phyloP scores from a whole-genome alignment of 2,113 vertebrate genomes.

The Corythaixoides concolor region DNA sequence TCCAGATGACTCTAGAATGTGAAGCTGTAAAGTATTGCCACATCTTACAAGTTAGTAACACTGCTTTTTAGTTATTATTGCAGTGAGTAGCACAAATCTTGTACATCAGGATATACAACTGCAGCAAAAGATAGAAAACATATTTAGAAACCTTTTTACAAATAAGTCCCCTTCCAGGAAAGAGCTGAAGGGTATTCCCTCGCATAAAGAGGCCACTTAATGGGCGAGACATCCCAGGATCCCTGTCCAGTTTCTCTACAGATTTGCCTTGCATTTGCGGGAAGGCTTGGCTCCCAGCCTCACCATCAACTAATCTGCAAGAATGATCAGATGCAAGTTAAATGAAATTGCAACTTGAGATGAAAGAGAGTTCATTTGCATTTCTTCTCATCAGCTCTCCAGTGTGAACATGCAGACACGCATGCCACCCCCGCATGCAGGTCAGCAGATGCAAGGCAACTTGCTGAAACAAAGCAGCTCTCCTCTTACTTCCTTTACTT shows the following conservation, averaged over 20 bases:
- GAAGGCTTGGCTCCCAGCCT: not conserved
- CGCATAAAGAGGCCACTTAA: not conserved
- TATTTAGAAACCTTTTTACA: not conserved
- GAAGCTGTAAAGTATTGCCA: not conserved
- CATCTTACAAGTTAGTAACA: not conserved
- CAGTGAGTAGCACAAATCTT: not conserved
- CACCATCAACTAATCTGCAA: not conserved
- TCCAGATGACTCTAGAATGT: not conserved
- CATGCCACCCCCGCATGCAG: not conserved
- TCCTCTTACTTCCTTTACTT: not conserved
- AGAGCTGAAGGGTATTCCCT: not conserved
- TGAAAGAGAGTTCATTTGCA: constrained; percentile 44
- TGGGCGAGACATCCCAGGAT: not conserved
- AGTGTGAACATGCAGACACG: rapidly evolving
- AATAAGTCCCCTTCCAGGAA: not conserved
- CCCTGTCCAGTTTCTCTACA: not conserved
- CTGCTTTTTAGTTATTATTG: not conserved
- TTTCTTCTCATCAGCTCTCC: not conserved
- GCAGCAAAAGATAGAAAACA: not conserved
- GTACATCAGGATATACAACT: not conserved
- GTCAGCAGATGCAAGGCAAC: not conserved
- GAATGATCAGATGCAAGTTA: not conserved
- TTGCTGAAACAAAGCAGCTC: constrained; percentile 13
- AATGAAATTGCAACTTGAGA: constrained; percentile 22
- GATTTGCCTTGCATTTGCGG: constrained; percentile 16